Conservation (phyloP, 2,797 vertebrate species). For the Eulemur rubriventer region DNA sequence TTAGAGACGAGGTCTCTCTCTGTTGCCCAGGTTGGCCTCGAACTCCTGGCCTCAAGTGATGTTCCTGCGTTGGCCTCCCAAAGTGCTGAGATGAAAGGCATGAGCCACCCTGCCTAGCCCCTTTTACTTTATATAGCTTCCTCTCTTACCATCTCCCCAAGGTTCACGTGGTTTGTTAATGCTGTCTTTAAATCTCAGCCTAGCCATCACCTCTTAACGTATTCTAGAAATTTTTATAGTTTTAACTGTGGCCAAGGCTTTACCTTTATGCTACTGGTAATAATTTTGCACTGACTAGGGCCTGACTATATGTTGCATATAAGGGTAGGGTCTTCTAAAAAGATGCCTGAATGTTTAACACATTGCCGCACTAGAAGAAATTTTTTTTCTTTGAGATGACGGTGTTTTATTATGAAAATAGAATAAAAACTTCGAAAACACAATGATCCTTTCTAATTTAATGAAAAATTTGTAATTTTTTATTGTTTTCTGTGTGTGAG, state of each 20-base stretch:
- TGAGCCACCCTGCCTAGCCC: not conserved
- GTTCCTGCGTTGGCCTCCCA: not conserved
- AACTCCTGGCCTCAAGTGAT: not conserved
- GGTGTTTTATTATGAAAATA: too few species aligned
- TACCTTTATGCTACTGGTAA: not conserved
- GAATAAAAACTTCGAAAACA: too few species aligned
- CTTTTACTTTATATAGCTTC: not conserved
- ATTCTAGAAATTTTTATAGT: not conserved
- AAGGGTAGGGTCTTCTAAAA: slow-evolving; percentile 17
- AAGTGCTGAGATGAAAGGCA: not conserved
- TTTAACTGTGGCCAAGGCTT: not conserved
- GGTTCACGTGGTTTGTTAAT: not conserved
- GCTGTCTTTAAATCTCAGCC: not conserved
- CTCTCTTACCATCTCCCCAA: not conserved
- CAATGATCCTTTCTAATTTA: too few species aligned
- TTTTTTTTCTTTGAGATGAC: too few species aligned
- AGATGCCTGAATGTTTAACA: not conserved
- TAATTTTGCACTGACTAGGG: not conserved
- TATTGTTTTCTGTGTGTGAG: too few species aligned
- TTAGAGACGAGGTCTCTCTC: not conserved
- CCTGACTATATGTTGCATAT: not conserved
- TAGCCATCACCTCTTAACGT: not conserved
- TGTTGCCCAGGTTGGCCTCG: not conserved
- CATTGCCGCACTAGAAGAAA: too few species aligned
- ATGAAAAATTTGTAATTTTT: too few species aligned